Conservation (phyloP, 2,888 invertebrate species). For the Cerceris ruficornis region DNA sequence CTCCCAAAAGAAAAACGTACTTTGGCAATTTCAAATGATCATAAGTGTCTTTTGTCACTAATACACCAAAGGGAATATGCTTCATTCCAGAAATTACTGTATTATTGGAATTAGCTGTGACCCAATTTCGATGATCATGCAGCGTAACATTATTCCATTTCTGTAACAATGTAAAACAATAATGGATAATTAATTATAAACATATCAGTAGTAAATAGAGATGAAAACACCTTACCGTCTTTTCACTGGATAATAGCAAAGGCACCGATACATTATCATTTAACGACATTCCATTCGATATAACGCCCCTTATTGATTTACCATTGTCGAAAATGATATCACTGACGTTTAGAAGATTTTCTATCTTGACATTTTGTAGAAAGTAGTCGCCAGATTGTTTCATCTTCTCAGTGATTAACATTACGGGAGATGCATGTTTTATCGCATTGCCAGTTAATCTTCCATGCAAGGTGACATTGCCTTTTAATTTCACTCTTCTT, state of each 20-base stretch:
- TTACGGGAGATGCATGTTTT: constrained; percentile 81
- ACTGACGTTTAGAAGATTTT: constrained; percentile 75
- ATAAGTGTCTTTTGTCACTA: constrained; percentile 53
- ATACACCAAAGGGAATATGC: constrained; percentile 80
- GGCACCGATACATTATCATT: constrained; percentile 74
- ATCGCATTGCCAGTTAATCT: constrained; percentile 81
- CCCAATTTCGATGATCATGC: constrained; percentile 78
- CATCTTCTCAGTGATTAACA: constrained; percentile 80
- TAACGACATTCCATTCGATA: constrained; percentile 76
- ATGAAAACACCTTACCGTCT: constrained; percentile 70
- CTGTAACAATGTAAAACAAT: constrained; percentile 17
- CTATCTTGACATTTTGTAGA: constrained; percentile 82
- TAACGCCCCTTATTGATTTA: constrained; percentile 76
- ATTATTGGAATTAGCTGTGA: constrained; percentile 77
- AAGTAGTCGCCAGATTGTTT: constrained; percentile 79
- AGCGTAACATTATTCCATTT: constrained; percentile 81
- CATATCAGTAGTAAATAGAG: background rate
- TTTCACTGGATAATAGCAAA: constrained; percentile 77
- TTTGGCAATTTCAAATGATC: constrained; percentile 58
- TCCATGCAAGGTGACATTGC: constrained; percentile 81
- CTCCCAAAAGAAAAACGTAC: constrained; percentile 43
- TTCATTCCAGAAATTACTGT: constrained; percentile 83
- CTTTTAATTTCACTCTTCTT: constrained; percentile 67
- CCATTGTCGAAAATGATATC: constrained; percentile 73
- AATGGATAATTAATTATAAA: background rate